A percentile compares a stretch with the other conserved stretches of the same genome.
Conservation (phyloP, 2,888 invertebrate genomes). For the Formica aserva region DNA sequence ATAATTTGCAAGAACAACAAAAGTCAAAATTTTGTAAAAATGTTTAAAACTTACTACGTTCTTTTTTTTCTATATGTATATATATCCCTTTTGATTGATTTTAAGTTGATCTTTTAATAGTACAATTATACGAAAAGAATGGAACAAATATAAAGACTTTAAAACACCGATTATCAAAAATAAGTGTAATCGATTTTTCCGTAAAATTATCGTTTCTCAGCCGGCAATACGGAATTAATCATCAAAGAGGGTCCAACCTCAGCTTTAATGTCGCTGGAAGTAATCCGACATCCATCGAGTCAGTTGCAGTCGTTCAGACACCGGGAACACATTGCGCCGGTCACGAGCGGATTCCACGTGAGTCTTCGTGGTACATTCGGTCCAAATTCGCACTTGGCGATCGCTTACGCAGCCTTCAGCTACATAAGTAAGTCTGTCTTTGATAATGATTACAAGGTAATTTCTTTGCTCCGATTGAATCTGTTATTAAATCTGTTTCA, state of each 20-base stretch:
- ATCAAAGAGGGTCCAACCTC: conserved; percentile 91
- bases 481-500: neutral
- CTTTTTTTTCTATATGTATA: neutral
- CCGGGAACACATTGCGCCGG: conserved; percentile 88
- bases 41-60: neutral
- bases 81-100: neutral
- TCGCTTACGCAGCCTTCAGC: conserved; percentile 91
- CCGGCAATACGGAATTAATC: conserved; percentile 88
- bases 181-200: neutral
- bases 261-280: conserved; percentile 88
- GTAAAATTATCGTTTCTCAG: conserved; percentile 78
- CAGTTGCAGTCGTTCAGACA: conserved; percentile 81
- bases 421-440: conserved; percentile 87
- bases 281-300: conserved; percentile 87
- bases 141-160: neutral
- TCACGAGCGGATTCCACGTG: conserved; percentile 90
- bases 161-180: neutral
- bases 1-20: neutral
- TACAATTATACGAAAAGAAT: neutral
- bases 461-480: neutral
- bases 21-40: neutral
- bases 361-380: conserved; percentile 89
- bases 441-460: neutral
- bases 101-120: neutral
- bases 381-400: conserved; percentile 88